These are phyloP conservation scores for Rotaria socialis DNA, from an alignment of 2,888 invertebrate species.

Conservation along the genomic window DNA sequence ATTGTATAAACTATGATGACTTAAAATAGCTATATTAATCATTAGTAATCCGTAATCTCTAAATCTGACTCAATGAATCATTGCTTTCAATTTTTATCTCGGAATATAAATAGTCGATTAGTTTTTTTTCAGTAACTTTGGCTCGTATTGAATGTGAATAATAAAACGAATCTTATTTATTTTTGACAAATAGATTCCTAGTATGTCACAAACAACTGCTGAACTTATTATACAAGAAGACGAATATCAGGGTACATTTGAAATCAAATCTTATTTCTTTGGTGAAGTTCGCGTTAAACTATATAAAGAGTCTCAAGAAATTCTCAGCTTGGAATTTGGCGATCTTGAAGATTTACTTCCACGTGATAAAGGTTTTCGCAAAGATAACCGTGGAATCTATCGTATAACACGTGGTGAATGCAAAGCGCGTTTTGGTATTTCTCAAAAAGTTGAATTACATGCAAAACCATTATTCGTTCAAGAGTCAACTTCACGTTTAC, in stretches of 20 bases:
- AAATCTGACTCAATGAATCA: neutral
- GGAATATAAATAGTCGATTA: neutral
- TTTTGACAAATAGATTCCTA: constrained; percentile 36
- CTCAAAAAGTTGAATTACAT: constrained; percentile 44
- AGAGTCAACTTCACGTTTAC: neutral
- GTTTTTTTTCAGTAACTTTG: neutral
- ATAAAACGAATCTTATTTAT: neutral
- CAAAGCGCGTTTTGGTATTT: constrained; percentile 44
- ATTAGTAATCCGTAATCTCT: too few species aligned
- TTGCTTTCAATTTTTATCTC: neutral
- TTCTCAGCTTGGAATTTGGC: constrained; percentile 37
- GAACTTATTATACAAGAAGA: constrained; percentile 44
- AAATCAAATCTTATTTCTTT: constrained; percentile 43
- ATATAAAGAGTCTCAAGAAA: constrained; percentile 41
- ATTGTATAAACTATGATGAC: too few species aligned
- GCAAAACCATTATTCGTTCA: neutral
- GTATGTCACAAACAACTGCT: constrained; percentile 44
- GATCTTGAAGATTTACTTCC: constrained; percentile 43
- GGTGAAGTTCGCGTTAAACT: constrained; percentile 40
- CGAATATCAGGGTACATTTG: constrained; percentile 43
- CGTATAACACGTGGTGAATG: constrained; percentile 43
- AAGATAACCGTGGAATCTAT: constrained; percentile 43
- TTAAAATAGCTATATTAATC: too few species aligned
- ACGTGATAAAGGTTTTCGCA: constrained; percentile 39
- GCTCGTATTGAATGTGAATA: neutral